Base-by-base conservation (phyloP, 2,113 vertebrate species). In the Aix galericulata region DNA sequence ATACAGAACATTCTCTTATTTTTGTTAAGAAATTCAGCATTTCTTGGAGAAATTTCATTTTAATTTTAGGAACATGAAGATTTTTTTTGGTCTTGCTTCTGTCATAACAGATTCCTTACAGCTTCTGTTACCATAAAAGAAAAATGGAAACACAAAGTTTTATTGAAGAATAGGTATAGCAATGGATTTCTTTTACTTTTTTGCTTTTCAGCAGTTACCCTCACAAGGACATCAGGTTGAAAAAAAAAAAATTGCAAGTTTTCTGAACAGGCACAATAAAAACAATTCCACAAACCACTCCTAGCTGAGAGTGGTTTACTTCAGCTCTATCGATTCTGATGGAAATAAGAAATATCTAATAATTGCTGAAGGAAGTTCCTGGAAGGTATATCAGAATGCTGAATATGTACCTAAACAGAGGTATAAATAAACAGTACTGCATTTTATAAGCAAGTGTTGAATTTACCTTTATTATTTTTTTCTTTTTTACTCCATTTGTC, bases 141-240 rank as follows among this genome's bases (percentile, higher is more conserved):
- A 88, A 93, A 84, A 72, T n/a, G 29, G 29, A 72, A 96, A 42
- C 68, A 82, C 67, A 91, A 94, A 32, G 9, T 80, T 94, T 15
- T 63, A 58, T 53, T 83, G 21, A 82, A 69, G 15, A 86, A 64
- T 36, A 81, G 2, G n/a, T 72, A 1, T 86, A 90, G 86, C 14
- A 94, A 62, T 82, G 31, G 22, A 46, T 79, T 32, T 36, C 9
- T 89, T 93, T 86, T 50, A 89, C 17, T 56, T 96, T 71, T 25
- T 80, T 78, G 9, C 12, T 52, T 96, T 95, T 68, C 69, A 66
- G 18, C 31, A 46, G 16, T 76, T 79, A 50, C 38, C 5, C 11
- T 81, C 18, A 67, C 2, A 71, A 46, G 83, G 34, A 56, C 27
- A 21, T 17, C 42, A 4, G 55, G 83, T 17, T 86, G 60, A 81